These are phyloP conservation scores for Notospermus geniculatus DNA, from an alignment of 1,140 invertebrate species.

Conservation along the genomic window DNA sequence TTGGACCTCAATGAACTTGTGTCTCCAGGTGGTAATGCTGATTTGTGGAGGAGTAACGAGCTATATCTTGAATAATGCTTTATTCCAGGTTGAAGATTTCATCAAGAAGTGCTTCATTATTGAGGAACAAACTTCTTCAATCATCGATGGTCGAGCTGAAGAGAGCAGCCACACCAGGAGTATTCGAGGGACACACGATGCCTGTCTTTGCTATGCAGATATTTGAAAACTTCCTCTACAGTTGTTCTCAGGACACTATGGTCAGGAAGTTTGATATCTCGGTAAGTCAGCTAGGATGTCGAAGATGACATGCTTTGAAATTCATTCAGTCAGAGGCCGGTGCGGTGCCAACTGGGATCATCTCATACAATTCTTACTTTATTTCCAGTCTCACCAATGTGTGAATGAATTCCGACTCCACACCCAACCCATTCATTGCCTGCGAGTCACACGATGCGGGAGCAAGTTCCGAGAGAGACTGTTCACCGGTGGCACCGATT, in stretches of 20 bases:
- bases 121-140: too few relatives aligned
- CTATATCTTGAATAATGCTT: too few relatives aligned
- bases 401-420: not conserved
- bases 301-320: too few relatives aligned
- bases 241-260: slow-evolving; percentile 23
- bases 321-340: too few relatives aligned
- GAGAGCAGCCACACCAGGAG: not conserved
- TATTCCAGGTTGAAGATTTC: too few relatives aligned
- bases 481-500: not conserved
- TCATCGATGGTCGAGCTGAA: too few relatives aligned
- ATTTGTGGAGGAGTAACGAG: too few relatives aligned
- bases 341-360: too few relatives aligned
- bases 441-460: not conserved
- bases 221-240: slow-evolving; percentile 19
- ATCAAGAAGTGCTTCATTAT: too few relatives aligned
- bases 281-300: too few relatives aligned
- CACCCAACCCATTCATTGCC: not conserved
- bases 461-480: not conserved
- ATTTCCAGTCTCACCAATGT: not conserved
- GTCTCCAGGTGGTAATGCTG: too few relatives aligned
- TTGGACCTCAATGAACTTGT: too few relatives aligned
- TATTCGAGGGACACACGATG: not conserved
- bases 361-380: not conserved
- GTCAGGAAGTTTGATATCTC: slow-evolving; percentile 23
- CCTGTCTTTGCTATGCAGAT: slow-evolving; percentile 19